Percentiles rank a stretch among this genome's conserved stretches.
These are phyloP conservation scores for Drosophila lutescens DNA, from an alignment of 2,888 invertebrate genomes.

Conservation along the genomic window DNA sequence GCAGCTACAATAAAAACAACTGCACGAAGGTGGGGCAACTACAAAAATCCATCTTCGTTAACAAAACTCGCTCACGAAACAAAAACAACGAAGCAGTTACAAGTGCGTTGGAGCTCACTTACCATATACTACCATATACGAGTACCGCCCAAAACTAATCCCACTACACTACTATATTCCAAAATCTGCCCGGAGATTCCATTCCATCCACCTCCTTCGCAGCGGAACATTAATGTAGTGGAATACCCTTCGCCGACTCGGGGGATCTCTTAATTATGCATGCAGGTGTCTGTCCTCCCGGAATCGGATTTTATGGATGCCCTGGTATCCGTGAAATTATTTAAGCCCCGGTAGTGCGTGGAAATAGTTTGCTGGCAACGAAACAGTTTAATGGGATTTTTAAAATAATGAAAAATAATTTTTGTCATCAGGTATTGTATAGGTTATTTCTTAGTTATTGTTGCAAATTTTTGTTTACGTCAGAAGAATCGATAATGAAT, in stretches of 20 bases:
- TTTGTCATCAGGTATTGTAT: background rate
- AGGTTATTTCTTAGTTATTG: background rate
- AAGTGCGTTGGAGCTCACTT: slow-evolving; percentile 62
- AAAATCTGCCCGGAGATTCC: slow-evolving; percentile 44
- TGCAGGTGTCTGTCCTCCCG: slow-evolving; percentile 23
- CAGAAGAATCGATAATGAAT: slow-evolving; percentile 1
- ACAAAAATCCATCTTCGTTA: slow-evolving; percentile 73
- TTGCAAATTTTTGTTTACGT: background rate
- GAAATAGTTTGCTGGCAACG: background rate
- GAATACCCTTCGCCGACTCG: slow-evolving; percentile 34
- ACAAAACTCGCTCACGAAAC: slow-evolving; percentile 62
- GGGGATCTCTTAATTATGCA: slow-evolving; percentile 48
- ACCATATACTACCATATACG: slow-evolving; percentile 5
- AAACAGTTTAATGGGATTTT: background rate
- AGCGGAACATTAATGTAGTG: slow-evolving; percentile 33
- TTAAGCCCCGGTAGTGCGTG: background rate
- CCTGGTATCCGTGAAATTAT: slow-evolving; percentile 4
- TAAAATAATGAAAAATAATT: background rate
- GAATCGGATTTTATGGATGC: slow-evolving; percentile 26
- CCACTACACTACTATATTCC: slow-evolving; percentile 12
- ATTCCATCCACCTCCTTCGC: slow-evolving; percentile 10
- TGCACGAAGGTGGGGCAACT: slow-evolving; percentile 14
- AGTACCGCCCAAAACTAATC: slow-evolving; percentile 34
- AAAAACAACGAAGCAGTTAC: slow-evolving; percentile 45
- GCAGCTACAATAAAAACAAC: slow-evolving; percentile 36